Evolutionary conservation across 2,797 vertebrate species (phyloP), one percentile per base, ranked within the genome.

Genomic region (Etheostoma perlongum): DNA sequence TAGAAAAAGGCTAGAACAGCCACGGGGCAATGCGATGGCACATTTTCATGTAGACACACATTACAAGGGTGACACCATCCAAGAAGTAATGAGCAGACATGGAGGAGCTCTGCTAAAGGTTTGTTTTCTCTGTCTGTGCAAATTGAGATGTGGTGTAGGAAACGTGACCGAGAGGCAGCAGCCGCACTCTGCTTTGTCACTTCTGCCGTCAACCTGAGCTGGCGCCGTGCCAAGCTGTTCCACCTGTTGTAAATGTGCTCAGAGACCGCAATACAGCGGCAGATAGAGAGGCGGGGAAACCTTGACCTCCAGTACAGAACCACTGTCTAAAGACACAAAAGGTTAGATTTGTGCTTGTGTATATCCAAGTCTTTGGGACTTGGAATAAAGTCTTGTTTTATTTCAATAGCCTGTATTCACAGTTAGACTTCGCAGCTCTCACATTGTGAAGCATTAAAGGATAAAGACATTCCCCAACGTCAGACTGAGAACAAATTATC

Each of bases 191-290:
- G 54, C 68, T 78, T 63, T 9, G 79, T 92, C 89, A 89, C 89
- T 57, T 85, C 86, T 2, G 63, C 61, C 10, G 27, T 53, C 78
- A 77, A 83, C 80, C 84, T 83, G 84, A 86, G 69, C 25, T 8
- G 84, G 82, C n/a, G 1, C 21, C 4, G 3, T 54, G 36, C 82
- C 78, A 67, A 42, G 55, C 55, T 6, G 2, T 51, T 25, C 77
- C 78, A 88, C 89, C 88, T 88, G 81, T 74, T 82, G 75, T 36
- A 49, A 59, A 67, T 82, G 47, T 72, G 47, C 74, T 42, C 8
- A 0, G 10, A 40, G 55, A 25, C 47, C 51, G n/a, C 5, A 62
- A 74, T 64, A 57, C 71, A 58, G 74, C 10, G 33, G 74, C 54
- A 70, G 67, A 85, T 85, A 65, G 72, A 82, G 63, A 77, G 10